phyloP scores from a whole-genome alignment of 2,797 vertebrate species.

The Dicrostonyx torquatus region DNA sequence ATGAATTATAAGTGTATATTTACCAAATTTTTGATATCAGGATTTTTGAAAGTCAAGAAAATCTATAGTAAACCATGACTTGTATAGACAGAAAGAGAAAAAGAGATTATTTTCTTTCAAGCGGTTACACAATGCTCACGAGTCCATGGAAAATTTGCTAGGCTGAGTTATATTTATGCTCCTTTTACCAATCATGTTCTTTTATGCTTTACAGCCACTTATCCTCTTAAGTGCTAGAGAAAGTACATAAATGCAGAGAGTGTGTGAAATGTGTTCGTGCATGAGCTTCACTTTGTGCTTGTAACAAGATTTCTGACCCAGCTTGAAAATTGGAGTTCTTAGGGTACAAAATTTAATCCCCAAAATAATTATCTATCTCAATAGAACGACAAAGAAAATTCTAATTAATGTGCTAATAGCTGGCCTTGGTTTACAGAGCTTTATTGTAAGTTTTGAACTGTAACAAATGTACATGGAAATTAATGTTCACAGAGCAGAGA shows the following conservation, averaged over 20 bases:
- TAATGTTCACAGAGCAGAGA: constrained; percentile 34
- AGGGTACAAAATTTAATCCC: constrained; percentile 49
- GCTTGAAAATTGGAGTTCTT: constrained; percentile 51
- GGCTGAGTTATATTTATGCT: neutral
- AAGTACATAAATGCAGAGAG: neutral
- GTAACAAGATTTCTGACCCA: constrained; percentile 18
- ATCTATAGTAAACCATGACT: constrained; percentile 33
- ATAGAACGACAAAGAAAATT: constrained; percentile 48
- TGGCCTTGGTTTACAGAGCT: constrained; percentile 42
- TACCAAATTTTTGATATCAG: neutral
- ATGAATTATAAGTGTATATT: neutral
- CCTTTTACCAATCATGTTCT: neutral
- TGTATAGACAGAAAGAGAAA: constrained; percentile 22
- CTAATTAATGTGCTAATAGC: constrained; percentile 60
- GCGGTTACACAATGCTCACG: neutral
- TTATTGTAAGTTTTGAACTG: constrained; percentile 48
- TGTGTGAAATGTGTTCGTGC: neutral
- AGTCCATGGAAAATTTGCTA: constrained; percentile 39
- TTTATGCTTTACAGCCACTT: constrained; percentile 7
- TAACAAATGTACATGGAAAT: constrained; percentile 64
- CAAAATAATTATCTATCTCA: constrained; percentile 59
- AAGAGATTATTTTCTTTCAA: constrained; percentile 28
- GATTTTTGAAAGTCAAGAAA: constrained; percentile 12
- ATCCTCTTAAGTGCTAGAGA: neutral
- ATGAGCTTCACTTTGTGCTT: neutral